These are phyloP conservation scores for Pollachius pollachius DNA, from an alignment of 2,113 vertebrate genomes.

Conservation along the genomic window DNA sequence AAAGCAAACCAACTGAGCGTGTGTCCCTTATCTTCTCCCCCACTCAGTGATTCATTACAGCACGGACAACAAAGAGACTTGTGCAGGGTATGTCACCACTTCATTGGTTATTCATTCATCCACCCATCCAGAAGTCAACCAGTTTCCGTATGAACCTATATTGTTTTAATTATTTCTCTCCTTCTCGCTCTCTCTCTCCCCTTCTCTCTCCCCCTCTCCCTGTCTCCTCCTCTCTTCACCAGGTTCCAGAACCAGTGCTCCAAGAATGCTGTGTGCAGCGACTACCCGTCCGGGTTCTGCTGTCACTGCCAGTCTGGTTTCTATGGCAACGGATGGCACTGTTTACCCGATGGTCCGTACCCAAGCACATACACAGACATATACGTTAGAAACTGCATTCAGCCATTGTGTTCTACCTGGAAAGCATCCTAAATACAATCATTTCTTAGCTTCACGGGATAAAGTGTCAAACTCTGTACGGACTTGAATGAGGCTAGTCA, in stretches of 20 bases:
- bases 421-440: too few species aligned
- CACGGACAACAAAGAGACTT: constrained; percentile 79
- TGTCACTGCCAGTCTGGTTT: constrained; percentile 86
- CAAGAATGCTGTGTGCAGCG: constrained; percentile 82
- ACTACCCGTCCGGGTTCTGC: constrained; percentile 85
- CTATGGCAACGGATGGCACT: constrained; percentile 88
- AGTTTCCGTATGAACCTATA: too few species aligned
- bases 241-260: constrained; percentile 82
- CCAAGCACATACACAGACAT: neutral
- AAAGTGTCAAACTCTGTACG: too few species aligned
- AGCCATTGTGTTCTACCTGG: too few species aligned
- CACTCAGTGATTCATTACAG: constrained; percentile 80
- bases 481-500: too few species aligned
- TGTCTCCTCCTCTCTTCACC: constrained; percentile 10
- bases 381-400: too few species aligned
- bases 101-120: neutral
- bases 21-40: neutral
- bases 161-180: too few species aligned
- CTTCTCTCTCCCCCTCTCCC: neutral
- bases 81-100: constrained; percentile 56
- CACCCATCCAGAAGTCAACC: neutral
- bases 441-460: too few species aligned
- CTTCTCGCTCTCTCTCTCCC: neutral
- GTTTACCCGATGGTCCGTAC: constrained; percentile 83
- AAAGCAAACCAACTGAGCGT: too few species aligned